phyloP scores from a whole-genome alignment of 2,888 invertebrate genomes.

The Eupithecia dodoneata region DNA sequence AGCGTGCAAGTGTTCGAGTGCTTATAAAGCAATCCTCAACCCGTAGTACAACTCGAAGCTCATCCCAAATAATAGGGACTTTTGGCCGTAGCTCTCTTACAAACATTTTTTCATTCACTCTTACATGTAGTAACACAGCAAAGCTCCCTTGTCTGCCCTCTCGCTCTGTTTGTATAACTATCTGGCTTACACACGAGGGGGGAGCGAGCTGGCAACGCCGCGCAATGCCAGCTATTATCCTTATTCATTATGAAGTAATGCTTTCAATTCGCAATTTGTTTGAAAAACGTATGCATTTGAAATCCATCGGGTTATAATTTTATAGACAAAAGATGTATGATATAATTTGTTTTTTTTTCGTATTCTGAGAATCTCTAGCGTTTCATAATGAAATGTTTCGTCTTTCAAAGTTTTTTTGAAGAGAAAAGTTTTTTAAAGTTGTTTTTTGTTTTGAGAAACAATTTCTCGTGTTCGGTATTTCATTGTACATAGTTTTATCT shows the following conservation, averaged over 20 bases:
- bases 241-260: constrained; percentile 47
- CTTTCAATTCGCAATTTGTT: constrained; percentile 34
- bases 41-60: constrained; percentile 2
- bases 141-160: constrained; percentile 50
- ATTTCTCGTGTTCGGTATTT: not conserved
- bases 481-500: not conserved
- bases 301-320: constrained; percentile 29
- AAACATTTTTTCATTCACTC: constrained; percentile 45
- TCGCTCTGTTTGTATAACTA: constrained; percentile 44
- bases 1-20: not conserved
- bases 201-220: constrained; percentile 67
- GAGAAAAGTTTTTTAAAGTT: not conserved
- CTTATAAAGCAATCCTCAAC: not conserved
- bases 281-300: constrained; percentile 17
- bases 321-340: constrained; percentile 29
- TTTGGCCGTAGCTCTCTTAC: constrained; percentile 27
- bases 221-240: constrained; percentile 44
- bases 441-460: not conserved
- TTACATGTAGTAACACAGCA: constrained; percentile 38
- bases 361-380: constrained; percentile 11
- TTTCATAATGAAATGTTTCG: not conserved
- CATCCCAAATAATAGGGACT: constrained; percentile 16
- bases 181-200: constrained; percentile 57
- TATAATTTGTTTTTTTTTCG: constrained; percentile 12
- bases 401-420: not conserved